Evolutionary conservation across 1,140 invertebrate species (phyloP).

Genomic region (Maconellicoccus hirsutus): DNA sequence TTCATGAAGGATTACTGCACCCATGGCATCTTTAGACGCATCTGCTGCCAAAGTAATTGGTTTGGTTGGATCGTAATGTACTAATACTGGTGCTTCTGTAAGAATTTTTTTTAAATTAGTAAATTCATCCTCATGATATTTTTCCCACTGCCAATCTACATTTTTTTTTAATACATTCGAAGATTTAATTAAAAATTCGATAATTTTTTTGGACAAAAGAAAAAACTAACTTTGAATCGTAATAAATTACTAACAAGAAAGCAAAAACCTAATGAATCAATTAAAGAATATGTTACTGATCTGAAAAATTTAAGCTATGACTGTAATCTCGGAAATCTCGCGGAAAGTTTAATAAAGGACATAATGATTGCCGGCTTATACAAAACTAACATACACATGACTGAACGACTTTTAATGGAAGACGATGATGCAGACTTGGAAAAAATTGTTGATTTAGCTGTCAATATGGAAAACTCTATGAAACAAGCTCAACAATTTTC

Average conservation of each 20-base stretch:
- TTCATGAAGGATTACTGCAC: too few species aligned
- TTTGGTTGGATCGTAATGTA: too few species aligned
- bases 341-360: not conserved
- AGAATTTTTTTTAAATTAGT: too few species aligned
- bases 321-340: not conserved
- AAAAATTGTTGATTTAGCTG: not conserved
- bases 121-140: too few species aligned
- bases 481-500: not conserved
- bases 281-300: not conserved
- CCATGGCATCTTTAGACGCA: too few species aligned
- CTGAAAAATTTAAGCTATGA: not conserved
- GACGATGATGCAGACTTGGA: not conserved
- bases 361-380: not conserved
- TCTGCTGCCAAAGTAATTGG: too few species aligned
- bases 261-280: not conserved
- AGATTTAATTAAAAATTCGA: slow-evolving; percentile 6
- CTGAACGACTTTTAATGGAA: not conserved
- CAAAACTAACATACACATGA: not conserved
- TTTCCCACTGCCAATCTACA: too few species aligned
- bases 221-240: not conserved
- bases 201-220: not conserved
- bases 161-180: not conserved
- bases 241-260: not conserved
- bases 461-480: not conserved
- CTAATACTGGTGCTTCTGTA: too few species aligned